These are phyloP conservation scores for Nannobrachium achirus DNA, from an alignment of 2,113 vertebrate genomes.

Conservation along the genomic window DNA sequence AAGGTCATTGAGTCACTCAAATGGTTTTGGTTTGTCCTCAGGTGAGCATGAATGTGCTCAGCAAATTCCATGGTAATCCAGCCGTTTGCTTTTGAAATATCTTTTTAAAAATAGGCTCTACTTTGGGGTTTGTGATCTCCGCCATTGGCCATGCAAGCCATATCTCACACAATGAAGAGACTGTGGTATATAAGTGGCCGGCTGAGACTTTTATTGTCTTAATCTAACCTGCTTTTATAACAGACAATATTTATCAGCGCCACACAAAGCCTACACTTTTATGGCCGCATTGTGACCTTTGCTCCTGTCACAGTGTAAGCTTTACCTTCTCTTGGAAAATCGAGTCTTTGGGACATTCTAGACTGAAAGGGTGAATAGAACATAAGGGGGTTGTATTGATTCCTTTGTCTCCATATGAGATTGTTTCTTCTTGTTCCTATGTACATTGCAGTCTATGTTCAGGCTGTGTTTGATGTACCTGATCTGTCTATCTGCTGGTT, in stretches of 20 bases:
- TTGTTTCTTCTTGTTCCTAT: too few relatives aligned
- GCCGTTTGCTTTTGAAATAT: too few relatives aligned
- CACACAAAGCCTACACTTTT: conserved; percentile 64
- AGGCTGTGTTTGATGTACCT: too few relatives aligned
- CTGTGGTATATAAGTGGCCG: conserved; percentile 39
- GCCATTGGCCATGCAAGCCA: background rate
- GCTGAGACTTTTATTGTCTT: conserved; percentile 57
- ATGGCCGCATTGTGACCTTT: conserved; percentile 71
- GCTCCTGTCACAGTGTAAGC: conserved; percentile 35
- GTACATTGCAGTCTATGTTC: too few relatives aligned
- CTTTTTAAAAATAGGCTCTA: too few relatives aligned
- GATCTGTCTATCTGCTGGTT: too few relatives aligned
- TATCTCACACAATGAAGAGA: conserved; percentile 23
- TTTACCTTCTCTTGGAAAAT: background rate
- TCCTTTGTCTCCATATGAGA: background rate
- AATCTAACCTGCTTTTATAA: conserved; percentile 74
- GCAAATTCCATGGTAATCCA: too few relatives aligned
- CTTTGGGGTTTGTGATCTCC: too few relatives aligned
- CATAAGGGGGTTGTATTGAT: background rate
- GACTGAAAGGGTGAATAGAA: conserved; percentile 3
- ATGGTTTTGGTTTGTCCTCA: too few relatives aligned
- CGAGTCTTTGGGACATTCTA: conserved; percentile 1
- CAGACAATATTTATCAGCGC: conserved; percentile 70
- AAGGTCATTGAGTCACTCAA: too few relatives aligned
- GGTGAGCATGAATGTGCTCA: too few relatives aligned